Percentiles rank a stretch among this genome's conserved stretches.
Evolutionary conservation across 2,888 invertebrate species (phyloP).

Genomic region (Chrysolina haemoptera): DNA sequence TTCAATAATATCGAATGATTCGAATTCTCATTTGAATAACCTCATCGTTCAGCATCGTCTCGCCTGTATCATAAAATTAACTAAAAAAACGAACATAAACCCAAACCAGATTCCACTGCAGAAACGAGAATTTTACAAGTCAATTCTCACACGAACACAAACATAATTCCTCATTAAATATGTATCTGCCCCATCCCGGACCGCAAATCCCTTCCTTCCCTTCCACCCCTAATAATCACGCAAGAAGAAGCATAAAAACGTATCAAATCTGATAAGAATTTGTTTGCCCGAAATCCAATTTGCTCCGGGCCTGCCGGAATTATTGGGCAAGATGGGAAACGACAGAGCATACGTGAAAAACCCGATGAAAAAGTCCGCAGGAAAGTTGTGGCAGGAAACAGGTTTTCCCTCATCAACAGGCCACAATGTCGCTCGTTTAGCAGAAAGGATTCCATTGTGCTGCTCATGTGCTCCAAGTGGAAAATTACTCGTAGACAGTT

Average conservation of each 20-base stretch:
- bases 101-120: background rate
- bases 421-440: constrained; percentile 30
- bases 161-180: constrained; percentile 2
- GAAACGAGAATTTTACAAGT: background rate
- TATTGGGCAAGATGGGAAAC: constrained; percentile 12
- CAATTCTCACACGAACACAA: background rate
- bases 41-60: too few species aligned
- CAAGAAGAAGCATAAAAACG: constrained; percentile 22
- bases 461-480: constrained; percentile 26
- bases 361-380: constrained; percentile 15
- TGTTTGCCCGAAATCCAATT: constrained; percentile 26
- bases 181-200: background rate
- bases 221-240: background rate
- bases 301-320: constrained; percentile 1
- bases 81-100: background rate
- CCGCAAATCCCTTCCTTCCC: background rate
- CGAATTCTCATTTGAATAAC: too few species aligned
- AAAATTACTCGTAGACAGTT: constrained; percentile 21
- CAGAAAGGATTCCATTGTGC: constrained; percentile 30
- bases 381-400: constrained; percentile 25
- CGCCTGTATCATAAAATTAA: too few species aligned
- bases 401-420: constrained; percentile 30
- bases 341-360: constrained; percentile 15
- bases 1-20: too few species aligned
- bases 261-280: constrained; percentile 31